These are phyloP conservation scores for Arremon aurantiirostris DNA, from an alignment of 2,797 vertebrate species.

Conservation along the genomic window DNA sequence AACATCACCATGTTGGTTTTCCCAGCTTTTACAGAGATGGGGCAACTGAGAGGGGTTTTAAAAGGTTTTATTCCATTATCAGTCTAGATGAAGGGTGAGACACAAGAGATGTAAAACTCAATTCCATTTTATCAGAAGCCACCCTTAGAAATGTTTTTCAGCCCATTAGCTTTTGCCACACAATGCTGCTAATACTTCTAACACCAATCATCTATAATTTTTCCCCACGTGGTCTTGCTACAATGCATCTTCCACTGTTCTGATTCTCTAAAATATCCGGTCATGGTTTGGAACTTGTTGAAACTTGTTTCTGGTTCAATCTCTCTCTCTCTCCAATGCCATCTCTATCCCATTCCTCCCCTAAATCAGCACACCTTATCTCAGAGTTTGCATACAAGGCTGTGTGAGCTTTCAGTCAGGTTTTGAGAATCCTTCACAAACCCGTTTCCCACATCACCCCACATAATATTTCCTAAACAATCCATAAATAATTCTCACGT, in stretches of 20 bases:
- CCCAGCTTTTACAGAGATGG: not conserved
- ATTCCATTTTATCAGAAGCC: not conserved
- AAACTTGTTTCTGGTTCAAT: not conserved
- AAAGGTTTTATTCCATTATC: not conserved
- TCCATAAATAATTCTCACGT: not conserved
- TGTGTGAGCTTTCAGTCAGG: not conserved
- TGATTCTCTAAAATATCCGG: not conserved
- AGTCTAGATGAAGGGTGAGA: not conserved
- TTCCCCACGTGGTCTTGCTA: not conserved
- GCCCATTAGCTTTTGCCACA: not conserved
- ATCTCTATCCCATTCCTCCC: not conserved
- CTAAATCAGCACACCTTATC: not conserved
- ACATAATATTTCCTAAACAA: not conserved
- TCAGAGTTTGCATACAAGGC: not conserved
- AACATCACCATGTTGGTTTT: not conserved
- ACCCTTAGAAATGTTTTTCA: not conserved
- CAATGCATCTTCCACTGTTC: not conserved
- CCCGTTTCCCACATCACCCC: not conserved
- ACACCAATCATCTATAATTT: too few relatives aligned
- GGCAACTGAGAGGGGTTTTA: not conserved
- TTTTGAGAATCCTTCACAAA: not conserved
- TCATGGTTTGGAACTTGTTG: not conserved
- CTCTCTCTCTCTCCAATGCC: not conserved
- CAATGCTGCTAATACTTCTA: not conserved
- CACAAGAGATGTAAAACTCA: not conserved